A percentile compares a stretch with the other conserved stretches of the same genome.
Conservation (phyloP, 1,140 invertebrate species). For the Pseudomyrmex dendroicus region DNA sequence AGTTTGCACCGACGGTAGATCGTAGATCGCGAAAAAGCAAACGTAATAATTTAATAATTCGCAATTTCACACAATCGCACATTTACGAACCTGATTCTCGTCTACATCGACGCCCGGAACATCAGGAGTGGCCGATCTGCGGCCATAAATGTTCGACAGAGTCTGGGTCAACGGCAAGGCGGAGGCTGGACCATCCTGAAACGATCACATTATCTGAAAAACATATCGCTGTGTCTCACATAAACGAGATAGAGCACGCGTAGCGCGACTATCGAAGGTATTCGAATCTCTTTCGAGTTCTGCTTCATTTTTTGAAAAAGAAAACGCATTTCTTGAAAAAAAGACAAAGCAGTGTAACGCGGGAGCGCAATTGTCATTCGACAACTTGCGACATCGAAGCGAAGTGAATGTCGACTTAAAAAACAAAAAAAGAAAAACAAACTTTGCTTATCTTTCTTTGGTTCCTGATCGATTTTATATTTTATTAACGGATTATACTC, state of each 20-base stretch:
- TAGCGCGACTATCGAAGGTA: background rate
- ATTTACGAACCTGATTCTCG: slow-evolving; percentile 80
- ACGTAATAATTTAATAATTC: background rate
- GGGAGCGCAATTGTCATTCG: background rate
- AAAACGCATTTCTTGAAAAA: too few relatives aligned
- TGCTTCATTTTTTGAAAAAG: background rate
- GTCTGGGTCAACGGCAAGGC: slow-evolving; percentile 81
- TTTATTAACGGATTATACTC: background rate
- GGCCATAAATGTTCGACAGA: slow-evolving; percentile 82
- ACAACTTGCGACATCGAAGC: background rate
- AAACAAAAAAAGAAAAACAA: too few relatives aligned
- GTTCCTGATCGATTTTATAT: background rate
- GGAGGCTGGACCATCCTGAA: slow-evolving; percentile 81
- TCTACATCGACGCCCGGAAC: slow-evolving; percentile 75
- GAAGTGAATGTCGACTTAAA: too few relatives aligned
- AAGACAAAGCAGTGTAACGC: background rate
- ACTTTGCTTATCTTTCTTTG: background rate
- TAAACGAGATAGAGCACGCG: slow-evolving; percentile 44
- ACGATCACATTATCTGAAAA: slow-evolving; percentile 70
- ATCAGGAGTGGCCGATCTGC: slow-evolving; percentile 81
- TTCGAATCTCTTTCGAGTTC: background rate
- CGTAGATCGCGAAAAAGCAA: background rate
- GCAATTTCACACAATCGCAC: slow-evolving; percentile 35
- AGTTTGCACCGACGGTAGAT: slow-evolving; percentile 8
- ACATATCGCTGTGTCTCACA: slow-evolving; percentile 9